Percentiles rank a stretch among this genome's conserved stretches.
Evolutionary conservation across 1,140 invertebrate genomes (phyloP).

Genomic region (Heliconius nattereri): DNA sequence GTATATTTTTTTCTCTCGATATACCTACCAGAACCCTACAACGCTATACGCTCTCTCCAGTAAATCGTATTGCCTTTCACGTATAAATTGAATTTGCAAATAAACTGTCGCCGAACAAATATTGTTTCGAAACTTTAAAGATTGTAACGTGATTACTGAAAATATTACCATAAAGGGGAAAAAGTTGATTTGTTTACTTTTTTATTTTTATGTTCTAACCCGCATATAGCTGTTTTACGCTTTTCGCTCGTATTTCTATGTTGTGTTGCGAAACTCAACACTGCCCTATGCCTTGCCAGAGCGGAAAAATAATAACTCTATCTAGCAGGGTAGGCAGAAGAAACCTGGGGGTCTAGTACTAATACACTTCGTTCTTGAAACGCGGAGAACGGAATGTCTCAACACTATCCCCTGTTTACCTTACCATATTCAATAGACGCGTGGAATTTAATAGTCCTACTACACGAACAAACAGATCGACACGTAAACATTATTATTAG

Average conservation of each 20-base stretch:
- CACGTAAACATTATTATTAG: slow-evolving; percentile 11
- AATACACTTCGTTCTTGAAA: too few species aligned
- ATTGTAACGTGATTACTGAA: slow-evolving; percentile 1
- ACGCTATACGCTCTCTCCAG: neutral
- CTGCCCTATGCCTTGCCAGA: too few species aligned
- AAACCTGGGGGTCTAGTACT: too few species aligned
- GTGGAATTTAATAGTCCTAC: neutral
- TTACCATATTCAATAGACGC: neutral
- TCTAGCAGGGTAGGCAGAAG: too few species aligned
- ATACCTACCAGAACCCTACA: neutral
- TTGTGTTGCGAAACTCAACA: too few species aligned
- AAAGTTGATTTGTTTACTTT: too few species aligned
- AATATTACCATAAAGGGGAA: neutral
- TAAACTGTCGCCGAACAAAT: neutral
- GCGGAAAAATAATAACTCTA: too few species aligned
- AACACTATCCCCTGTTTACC: too few species aligned
- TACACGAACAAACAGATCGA: neutral
- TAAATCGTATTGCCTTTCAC: neutral
- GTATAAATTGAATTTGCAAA: slow-evolving; percentile 9
- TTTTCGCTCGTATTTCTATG: too few species aligned
- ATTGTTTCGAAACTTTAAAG: neutral
- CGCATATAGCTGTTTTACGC: too few species aligned
- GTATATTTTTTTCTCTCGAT: neutral
- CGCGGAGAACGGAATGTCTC: too few species aligned
- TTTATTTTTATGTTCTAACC: too few species aligned